Evolutionary conservation across 2,113 vertebrate genomes (phyloP).

Genomic region (Thamnaconus septentrionalis): DNA sequence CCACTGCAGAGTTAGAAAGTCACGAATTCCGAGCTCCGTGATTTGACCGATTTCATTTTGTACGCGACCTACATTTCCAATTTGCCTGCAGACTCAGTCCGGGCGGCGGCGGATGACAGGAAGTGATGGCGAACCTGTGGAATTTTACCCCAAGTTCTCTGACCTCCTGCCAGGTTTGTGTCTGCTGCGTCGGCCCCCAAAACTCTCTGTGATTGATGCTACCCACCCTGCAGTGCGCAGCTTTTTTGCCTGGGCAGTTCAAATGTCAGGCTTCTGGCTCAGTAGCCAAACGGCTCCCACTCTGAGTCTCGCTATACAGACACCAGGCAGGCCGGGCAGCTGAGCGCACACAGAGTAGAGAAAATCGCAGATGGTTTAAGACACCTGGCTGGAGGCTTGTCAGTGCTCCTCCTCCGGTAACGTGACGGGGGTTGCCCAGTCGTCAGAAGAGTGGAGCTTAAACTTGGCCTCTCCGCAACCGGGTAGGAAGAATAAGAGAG

Average conservation of each 20-base stretch:
- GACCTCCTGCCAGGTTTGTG: slow-evolving; percentile 37
- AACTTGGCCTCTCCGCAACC: slow-evolving; percentile 36
- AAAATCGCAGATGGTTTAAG: no score
- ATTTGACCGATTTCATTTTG: background rate
- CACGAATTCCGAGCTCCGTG: background rate
- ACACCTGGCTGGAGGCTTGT: slow-evolving; percentile 22
- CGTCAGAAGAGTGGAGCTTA: background rate
- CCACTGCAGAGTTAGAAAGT: background rate
- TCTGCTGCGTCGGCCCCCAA: slow-evolving; percentile 13
- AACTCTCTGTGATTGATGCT: slow-evolving; percentile 34
- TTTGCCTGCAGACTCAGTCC: background rate
- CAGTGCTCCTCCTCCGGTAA: slow-evolving; percentile 11
- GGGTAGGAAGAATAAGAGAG: slow-evolving; percentile 40
- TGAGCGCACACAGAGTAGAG: background rate
- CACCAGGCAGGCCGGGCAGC: slow-evolving; percentile 13
- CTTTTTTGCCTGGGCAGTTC: slow-evolving; percentile 24
- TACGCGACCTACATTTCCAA: background rate
- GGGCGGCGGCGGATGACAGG: slow-evolving; percentile 5
- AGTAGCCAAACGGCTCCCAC: slow-evolving; percentile 37
- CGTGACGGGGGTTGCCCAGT: slow-evolving; percentile 11
- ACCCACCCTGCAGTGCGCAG: slow-evolving; percentile 21
- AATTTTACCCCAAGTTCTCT: slow-evolving; percentile 34
- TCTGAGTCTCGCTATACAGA: slow-evolving; percentile 26
- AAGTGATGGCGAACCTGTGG: slow-evolving; percentile 29
- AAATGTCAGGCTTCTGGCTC: slow-evolving; percentile 46